Percentiles rank a stretch among this genome's conserved stretches.
Evolutionary conservation across 2,113 vertebrate genomes (phyloP).

Genomic region (Elachura formosa): DNA sequence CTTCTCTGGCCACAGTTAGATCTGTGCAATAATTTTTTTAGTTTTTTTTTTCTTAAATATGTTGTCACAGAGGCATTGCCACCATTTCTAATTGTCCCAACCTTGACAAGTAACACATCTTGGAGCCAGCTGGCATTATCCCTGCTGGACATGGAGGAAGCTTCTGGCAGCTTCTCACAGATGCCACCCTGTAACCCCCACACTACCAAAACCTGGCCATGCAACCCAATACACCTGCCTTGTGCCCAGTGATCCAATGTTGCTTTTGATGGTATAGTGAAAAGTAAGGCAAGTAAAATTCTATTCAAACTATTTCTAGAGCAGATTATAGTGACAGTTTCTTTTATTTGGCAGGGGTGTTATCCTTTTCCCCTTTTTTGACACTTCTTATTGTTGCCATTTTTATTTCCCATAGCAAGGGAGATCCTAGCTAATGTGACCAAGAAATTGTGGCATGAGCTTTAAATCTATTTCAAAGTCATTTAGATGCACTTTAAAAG

Average conservation of each 20-base stretch:
- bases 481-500: background rate
- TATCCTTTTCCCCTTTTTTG: background rate
- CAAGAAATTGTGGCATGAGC: background rate
- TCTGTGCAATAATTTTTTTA: fast-evolving
- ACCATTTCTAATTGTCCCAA: background rate
- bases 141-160: background rate
- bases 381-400: background rate
- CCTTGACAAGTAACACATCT: background rate
- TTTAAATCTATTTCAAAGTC: background rate
- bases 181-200: too few species aligned
- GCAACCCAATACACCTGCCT: background rate
- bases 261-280: background rate
- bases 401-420: background rate
- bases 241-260: background rate
- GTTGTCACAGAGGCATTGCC: fast-evolving
- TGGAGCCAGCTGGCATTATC: background rate
- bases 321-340: background rate
- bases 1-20: background rate
- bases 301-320: background rate
- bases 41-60: background rate
- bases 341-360: background rate
- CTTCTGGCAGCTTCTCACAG: background rate
- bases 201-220: background rate
- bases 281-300: background rate
- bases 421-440: background rate